These are phyloP conservation scores for Aricia agestis DNA, from an alignment of 1,140 invertebrate genomes.

Conservation along the genomic window DNA sequence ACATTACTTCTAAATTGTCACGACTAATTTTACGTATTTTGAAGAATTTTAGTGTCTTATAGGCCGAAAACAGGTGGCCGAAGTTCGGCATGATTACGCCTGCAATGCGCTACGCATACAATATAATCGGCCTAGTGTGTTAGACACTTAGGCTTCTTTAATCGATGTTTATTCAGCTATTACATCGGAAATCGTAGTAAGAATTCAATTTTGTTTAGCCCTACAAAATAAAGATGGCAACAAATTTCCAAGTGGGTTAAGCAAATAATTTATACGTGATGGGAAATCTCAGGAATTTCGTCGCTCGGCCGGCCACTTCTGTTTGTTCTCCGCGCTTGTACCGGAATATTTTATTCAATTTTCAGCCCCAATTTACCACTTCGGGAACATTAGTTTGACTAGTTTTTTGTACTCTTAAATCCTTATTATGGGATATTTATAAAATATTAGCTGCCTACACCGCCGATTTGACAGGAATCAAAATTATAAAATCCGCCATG, in stretches of 20 bases:
- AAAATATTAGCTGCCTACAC: no score
- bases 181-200: not conserved
- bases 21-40: no score
- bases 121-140: no score
- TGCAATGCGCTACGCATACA: no score
- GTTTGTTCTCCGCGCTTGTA: conserved; percentile 13
- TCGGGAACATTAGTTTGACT: not conserved
- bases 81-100: no score
- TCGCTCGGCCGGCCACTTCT: conserved; percentile 10
- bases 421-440: not conserved
- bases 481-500: no score
- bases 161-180: not conserved
- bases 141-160: not conserved
- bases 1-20: no score
- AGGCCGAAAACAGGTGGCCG: no score
- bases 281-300: conserved; percentile 14
- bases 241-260: conserved; percentile 16
- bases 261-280: conserved; percentile 18
- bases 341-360: conserved; percentile 21
- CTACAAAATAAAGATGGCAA: not conserved
- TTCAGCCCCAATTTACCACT: not conserved
- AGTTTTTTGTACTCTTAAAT: not conserved
- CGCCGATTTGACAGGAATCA: no score
- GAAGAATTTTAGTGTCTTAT: no score
- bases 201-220: not conserved